These are phyloP conservation scores for Allygus modestus DNA, from an alignment of 2,888 invertebrate species.

Conservation along the genomic window DNA sequence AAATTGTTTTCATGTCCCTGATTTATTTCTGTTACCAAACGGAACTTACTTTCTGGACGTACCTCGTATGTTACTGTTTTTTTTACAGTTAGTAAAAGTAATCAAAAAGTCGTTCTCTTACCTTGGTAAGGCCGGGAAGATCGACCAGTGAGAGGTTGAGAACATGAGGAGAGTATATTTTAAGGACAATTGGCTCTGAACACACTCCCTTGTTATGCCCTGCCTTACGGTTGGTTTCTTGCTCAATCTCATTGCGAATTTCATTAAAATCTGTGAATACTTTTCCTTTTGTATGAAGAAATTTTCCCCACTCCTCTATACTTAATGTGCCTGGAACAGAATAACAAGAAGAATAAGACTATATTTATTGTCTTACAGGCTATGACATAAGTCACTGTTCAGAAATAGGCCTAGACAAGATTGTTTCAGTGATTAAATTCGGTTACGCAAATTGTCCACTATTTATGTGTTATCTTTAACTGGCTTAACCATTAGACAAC, in stretches of 20 bases:
- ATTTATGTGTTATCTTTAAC: too few species aligned
- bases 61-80: too few species aligned
- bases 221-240: slow-evolving; percentile 96
- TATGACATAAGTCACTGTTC: not conserved
- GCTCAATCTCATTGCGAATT: slow-evolving; percentile 94
- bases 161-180: slow-evolving; percentile 96
- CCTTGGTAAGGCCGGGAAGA: slow-evolving; percentile 98
- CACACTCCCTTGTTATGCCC: slow-evolving; percentile 98
- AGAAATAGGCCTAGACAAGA: not conserved
- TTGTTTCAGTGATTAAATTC: not conserved
- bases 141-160: slow-evolving; percentile 98
- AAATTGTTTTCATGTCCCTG: too few species aligned
- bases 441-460: too few species aligned
- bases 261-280: slow-evolving; percentile 94
- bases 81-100: too few species aligned
- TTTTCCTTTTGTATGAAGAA: slow-evolving; percentile 94
- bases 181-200: slow-evolving; percentile 95
- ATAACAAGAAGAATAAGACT: slow-evolving; percentile 32
- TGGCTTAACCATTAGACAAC: too few species aligned
- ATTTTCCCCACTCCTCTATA: slow-evolving; percentile 96
- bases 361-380: not conserved
- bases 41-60: too few species aligned
- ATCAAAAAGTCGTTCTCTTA: slow-evolving; percentile 70
- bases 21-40: too few species aligned
- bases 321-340: slow-evolving; percentile 85